These are phyloP conservation scores for Diachrysia chrysitis DNA, from an alignment of 2,888 invertebrate species.

Conservation along the genomic window DNA sequence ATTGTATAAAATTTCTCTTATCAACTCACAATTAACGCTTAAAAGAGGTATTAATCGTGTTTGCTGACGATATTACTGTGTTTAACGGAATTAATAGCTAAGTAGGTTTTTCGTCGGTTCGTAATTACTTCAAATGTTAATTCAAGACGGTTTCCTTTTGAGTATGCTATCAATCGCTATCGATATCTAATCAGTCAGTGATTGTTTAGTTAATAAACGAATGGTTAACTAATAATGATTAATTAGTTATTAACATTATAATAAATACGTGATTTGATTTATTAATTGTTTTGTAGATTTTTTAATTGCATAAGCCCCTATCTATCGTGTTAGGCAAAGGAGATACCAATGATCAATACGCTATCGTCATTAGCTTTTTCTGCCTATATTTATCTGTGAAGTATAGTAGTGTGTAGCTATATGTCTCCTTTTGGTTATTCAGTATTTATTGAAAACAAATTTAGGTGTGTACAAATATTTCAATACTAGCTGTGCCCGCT, in stretches of 20 bases:
- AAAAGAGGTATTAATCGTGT: not conserved
- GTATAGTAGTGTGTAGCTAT: no score
- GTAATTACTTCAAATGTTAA: not conserved
- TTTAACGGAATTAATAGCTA: not conserved
- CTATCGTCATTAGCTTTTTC: no score
- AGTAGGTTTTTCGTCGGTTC: no score
- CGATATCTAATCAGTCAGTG: not conserved
- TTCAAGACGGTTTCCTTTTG: not conserved
- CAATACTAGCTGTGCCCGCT: no score
- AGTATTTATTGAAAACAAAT: no score
- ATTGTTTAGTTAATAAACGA: not conserved
- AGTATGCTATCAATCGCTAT: not conserved
- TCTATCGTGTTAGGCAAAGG: no score
- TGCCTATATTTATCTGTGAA: no score
- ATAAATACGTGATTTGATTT: not conserved
- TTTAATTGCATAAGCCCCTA: no score
- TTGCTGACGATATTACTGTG: not conserved
- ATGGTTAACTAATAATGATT: not conserved
- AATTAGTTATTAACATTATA: not conserved
- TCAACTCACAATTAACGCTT: not conserved
- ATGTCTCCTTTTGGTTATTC: no score
- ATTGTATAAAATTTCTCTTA: not conserved
- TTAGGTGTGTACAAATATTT: no score
- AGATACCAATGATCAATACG: no score
- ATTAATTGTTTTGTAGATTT: no score